These are phyloP conservation scores for Tachysurus fulvidraco DNA, from an alignment of 2,113 vertebrate species.

Conservation along the genomic window DNA sequence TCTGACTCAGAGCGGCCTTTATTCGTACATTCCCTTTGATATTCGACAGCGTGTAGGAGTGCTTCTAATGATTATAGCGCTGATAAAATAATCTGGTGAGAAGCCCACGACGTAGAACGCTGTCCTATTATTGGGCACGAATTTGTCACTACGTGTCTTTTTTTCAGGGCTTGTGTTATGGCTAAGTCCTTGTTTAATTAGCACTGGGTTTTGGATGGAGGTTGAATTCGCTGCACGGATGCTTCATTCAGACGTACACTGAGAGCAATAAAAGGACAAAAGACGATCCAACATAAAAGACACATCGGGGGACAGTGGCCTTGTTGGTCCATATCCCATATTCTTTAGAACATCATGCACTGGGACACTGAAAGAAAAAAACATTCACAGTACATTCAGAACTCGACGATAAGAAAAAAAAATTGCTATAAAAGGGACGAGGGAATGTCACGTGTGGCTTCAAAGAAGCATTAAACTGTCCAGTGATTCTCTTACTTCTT, in stretches of 20 bases:
- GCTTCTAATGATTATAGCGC: constrained; percentile 2
- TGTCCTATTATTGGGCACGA: constrained; percentile 22
- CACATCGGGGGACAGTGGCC: neutral
- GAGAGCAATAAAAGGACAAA: neutral
- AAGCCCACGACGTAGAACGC: neutral
- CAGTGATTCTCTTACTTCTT: neutral
- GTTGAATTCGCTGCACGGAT: constrained; percentile 7
- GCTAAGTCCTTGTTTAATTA: neutral
- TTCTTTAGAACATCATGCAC: constrained; percentile 49
- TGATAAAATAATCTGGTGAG: constrained; percentile 29
- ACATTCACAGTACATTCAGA: constrained; percentile 49
- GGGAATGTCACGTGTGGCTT: constrained; percentile 3
- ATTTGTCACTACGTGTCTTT: constrained; percentile 10
- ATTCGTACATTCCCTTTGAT: constrained; percentile 40
- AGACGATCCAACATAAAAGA: neutral
- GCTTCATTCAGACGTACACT: neutral
- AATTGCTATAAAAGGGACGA: neutral
- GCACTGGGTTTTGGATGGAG: neutral
- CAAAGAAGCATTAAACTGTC: constrained; percentile 25
- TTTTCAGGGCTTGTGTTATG: neutral
- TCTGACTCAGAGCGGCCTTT: neutral
- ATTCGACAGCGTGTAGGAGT: constrained; percentile 30
- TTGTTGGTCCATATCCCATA: constrained; percentile 10
- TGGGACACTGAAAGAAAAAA: constrained; percentile 19
- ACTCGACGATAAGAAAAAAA: constrained; percentile 50